phyloP scores from a whole-genome alignment of 2,797 vertebrate genomes.

The Sylvia borin region DNA sequence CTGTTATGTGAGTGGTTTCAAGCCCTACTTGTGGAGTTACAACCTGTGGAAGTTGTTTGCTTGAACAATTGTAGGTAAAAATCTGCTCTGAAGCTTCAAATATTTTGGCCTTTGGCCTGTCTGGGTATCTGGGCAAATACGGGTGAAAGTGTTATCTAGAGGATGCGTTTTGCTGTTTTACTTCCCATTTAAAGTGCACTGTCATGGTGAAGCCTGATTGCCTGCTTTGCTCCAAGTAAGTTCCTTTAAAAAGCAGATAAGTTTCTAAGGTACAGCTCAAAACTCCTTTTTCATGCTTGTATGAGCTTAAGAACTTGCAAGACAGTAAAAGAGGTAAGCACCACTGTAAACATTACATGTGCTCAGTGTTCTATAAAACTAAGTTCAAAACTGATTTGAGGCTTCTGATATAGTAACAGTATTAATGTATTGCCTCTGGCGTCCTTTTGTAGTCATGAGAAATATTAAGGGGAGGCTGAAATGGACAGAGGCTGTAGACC shows the following conservation, averaged over 20 bases:
- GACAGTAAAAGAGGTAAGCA: background rate
- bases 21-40: background rate
- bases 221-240: background rate
- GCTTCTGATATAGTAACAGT: background rate
- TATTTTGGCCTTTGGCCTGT: background rate
- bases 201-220: constrained; percentile 43
- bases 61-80: background rate
- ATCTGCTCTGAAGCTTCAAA: constrained; percentile 8
- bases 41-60: background rate
- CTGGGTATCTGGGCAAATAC: background rate
- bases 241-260: constrained; percentile 8
- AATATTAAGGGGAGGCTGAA: background rate
- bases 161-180: constrained; percentile 44
- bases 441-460: background rate
- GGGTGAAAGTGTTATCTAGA: constrained; percentile 43
- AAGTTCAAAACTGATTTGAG: background rate
- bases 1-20: background rate
- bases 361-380: background rate
- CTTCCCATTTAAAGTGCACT: constrained; percentile 54
- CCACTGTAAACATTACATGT: background rate
- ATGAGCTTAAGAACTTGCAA: background rate
- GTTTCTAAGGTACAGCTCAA: background rate
- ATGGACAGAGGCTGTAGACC: background rate
- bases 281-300: background rate
- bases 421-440: background rate